These are phyloP conservation scores for Axea sp. DNA, from an alignment of 2,888 invertebrate genomes.

Conservation along the genomic window DNA sequence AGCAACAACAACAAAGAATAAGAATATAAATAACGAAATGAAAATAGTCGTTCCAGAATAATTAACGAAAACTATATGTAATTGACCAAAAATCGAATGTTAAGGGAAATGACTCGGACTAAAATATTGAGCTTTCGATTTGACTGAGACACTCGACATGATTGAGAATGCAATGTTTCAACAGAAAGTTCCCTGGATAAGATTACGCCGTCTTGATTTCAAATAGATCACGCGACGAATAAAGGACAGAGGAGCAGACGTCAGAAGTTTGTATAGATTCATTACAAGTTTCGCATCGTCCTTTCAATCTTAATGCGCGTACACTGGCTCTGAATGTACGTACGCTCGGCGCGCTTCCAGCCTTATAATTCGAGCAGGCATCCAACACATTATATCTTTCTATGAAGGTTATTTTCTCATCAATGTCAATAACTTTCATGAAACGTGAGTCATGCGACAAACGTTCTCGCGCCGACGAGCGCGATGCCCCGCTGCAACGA, in stretches of 20 bases:
- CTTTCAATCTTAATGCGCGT: constrained; percentile 47
- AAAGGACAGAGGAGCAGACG: constrained; percentile 17
- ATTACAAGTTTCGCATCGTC: constrained; percentile 50
- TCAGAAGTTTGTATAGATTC: constrained; percentile 34
- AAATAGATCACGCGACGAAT: constrained; percentile 12
- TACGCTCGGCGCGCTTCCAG: constrained; percentile 11
- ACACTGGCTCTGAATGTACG: constrained; percentile 32
- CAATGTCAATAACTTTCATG: constrained; percentile 76
- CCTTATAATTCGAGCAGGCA: constrained; percentile 49
- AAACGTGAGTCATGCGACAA: constrained; percentile 76
- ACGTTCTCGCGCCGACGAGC: constrained; percentile 51
- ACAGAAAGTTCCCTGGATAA: too few relatives aligned
- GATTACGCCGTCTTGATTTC: background rate
- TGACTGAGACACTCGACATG: too few relatives aligned
- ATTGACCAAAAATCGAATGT: too few relatives aligned
- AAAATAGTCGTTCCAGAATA: too few relatives aligned
- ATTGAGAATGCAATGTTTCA: too few relatives aligned
- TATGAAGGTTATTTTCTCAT: constrained; percentile 76
- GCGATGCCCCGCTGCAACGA: constrained; percentile 30
- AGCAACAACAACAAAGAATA: too few relatives aligned
- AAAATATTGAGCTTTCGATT: too few relatives aligned
- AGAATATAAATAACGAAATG: too few relatives aligned
- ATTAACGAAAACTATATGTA: too few relatives aligned
- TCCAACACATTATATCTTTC: constrained; percentile 69
- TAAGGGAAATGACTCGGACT: too few relatives aligned